phyloP scores from a whole-genome alignment of 2,113 vertebrate species.

The Cricetomys ansorgei region DNA sequence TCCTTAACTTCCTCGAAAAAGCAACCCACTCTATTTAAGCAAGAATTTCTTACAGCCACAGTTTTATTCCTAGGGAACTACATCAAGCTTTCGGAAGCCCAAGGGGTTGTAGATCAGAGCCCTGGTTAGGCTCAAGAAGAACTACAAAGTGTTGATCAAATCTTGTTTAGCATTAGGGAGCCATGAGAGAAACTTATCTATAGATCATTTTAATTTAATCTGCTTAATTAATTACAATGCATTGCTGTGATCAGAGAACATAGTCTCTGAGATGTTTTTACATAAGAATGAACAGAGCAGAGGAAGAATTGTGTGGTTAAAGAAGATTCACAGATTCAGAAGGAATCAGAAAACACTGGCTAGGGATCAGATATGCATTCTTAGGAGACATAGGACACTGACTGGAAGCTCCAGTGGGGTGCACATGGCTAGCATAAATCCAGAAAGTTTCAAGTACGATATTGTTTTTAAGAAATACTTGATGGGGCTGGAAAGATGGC shows the following conservation, averaged over 20 bases:
- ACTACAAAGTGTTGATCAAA: not conserved
- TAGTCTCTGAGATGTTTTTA: not conserved
- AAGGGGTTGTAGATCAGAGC: not conserved
- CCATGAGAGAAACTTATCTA: conserved; percentile 9
- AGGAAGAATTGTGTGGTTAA: not conserved
- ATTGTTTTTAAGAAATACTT: not conserved
- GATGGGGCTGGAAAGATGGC: too few species aligned
- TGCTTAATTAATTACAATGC: not conserved
- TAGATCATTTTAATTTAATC: not conserved
- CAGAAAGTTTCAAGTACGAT: not conserved
- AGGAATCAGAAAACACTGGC: not conserved
- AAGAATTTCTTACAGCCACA: not conserved
- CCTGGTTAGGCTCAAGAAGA: not conserved
- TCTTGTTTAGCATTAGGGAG: not conserved
- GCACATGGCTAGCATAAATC: not conserved
- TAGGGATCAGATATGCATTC: not conserved
- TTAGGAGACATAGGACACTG: not conserved
- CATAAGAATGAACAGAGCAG: not conserved
- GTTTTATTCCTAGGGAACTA: not conserved
- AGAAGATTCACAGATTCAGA: conserved; percentile 43
- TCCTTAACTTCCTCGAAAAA: not conserved
- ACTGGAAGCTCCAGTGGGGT: not conserved
- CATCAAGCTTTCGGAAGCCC: not conserved
- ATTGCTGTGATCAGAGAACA: not conserved
- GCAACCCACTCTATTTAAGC: not conserved